Conservation (phyloP, 92 coral and sea anemone species). For the Galaxea fascicularis region DNA sequence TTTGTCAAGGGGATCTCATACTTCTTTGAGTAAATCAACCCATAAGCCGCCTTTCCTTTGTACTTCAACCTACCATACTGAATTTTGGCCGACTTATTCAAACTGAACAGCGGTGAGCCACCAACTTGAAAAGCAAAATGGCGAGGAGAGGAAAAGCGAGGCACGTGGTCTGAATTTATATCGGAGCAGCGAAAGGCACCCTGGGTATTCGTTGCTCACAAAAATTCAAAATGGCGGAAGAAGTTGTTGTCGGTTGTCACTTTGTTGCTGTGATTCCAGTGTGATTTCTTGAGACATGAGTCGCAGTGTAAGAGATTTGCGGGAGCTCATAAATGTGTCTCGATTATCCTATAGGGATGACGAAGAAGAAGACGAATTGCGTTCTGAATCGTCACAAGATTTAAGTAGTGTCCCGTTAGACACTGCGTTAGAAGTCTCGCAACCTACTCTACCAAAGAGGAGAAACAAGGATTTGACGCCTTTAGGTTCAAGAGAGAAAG, state of each 20-base stretch:
- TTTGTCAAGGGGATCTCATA: background rate
- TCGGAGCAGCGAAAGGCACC: slow-evolving; percentile 37
- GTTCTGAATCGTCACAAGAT: slow-evolving; percentile 38
- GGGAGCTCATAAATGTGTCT: slow-evolving; percentile 89
- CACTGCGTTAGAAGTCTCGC: slow-evolving; percentile 45
- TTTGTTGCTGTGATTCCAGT: background rate
- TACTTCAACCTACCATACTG: slow-evolving; percentile 74
- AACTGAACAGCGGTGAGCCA: slow-evolving; percentile 99
- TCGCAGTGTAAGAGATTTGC: slow-evolving; percentile 89
- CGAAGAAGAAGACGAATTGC: slow-evolving; percentile 63
- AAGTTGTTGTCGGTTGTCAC: slow-evolving; percentile 27
- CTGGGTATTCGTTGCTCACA: slow-evolving; percentile 36
- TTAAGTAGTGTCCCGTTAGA: slow-evolving; percentile 27
- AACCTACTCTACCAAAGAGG: slow-evolving; percentile 77
- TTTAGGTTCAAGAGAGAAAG: slow-evolving; percentile 30
- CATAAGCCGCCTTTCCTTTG: background rate
- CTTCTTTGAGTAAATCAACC: background rate
- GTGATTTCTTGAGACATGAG: slow-evolving; percentile 59
- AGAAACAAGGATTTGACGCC: slow-evolving; percentile 55
- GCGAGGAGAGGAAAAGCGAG: slow-evolving; percentile 62
- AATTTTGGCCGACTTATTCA: slow-evolving; percentile 99
- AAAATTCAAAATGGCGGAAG: slow-evolving; percentile 83
- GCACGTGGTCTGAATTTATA: slow-evolving; percentile 72
- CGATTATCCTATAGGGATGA: slow-evolving; percentile 91
- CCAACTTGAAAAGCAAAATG: slow-evolving; percentile 70